Evolutionary conservation across 2,113 vertebrate genomes (phyloP).

Genomic region (Cyanocitta stelleri): DNA sequence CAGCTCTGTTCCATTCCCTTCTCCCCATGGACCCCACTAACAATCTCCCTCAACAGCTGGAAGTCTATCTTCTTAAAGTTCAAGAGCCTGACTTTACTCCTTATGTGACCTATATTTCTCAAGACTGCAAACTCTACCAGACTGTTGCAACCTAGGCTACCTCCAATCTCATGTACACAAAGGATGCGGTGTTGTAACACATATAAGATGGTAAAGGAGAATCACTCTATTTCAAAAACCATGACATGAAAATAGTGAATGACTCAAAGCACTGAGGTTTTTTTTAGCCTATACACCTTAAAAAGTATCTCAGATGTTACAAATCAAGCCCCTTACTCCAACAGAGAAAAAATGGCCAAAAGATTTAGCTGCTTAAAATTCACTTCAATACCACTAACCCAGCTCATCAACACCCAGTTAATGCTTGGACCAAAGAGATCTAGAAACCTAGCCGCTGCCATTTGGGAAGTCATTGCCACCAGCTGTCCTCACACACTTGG

Average conservation of each 20-base stretch:
- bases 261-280: fast-evolving
- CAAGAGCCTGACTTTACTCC: neutral
- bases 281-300: neutral
- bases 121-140: neutral
- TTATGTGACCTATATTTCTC: neutral
- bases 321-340: neutral
- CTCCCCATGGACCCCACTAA: neutral
- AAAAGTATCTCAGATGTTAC: neutral
- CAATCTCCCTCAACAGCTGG: neutral
- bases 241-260: neutral
- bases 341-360: neutral
- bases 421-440: neutral
- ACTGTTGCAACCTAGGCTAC: neutral
- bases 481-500: neutral
- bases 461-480: neutral
- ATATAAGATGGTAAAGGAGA: neutral
- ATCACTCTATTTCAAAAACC: neutral
- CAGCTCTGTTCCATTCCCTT: neutral
- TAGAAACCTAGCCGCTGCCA: neutral
- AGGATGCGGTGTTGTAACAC: neutral
- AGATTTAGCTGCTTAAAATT: neutral
- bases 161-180: neutral
- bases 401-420: neutral
- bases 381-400: neutral
- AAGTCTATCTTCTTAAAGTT: neutral